Evolutionary conservation across 2,113 vertebrate genomes (phyloP), one percentile per base, ranked within the genome.

Genomic region (Paradoxurus hermaphroditus): DNA sequence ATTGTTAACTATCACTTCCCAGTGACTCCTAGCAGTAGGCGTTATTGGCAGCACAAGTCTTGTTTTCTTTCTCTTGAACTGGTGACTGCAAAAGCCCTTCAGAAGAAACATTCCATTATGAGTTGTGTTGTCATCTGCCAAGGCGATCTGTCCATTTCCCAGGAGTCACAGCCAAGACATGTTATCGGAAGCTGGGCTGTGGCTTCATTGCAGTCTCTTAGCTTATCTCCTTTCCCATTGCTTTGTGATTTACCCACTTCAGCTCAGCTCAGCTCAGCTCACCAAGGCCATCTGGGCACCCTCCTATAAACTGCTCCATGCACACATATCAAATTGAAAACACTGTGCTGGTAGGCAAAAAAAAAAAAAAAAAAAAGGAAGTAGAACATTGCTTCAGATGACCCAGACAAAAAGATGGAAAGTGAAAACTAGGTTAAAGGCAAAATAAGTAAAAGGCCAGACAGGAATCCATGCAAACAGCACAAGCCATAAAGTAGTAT

Each of bases 361-460:
- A 90, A 97, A 92, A 53, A 53, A 53, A 56, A 19, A 56, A 56
- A 21, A 59, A 56, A 56, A 56, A 59, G 79, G 62, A 95, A 97
- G 79, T 95, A 85, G 56, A 93, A 95, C 95, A 36, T 94, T 81
- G 59, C 79, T 46, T 93, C 44, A 86, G 46, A 81, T 94, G 85
- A 92, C 53, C n/a, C 59, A 91, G 51, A 62, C 44, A 53, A 87
- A 51, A 94, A 59, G 31, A 62, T 89, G 59, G 59, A 93, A 93
- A 91, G 62, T 78, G 84, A 95, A 94, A 96, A 88, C n/a, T 70
- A 90, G 70, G 18, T 96, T 94, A 90, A 98, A 97, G 62, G 84
- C 44, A 77, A 95, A 98, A 89, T 90, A 92, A 97, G 27, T 85
- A 63, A 92, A 95, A 96, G 91, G 13, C 56, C 83, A 97, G 70